A percentile compares a stretch with the other conserved stretches of the same genome.
Evolutionary conservation across 2,888 invertebrate species (phyloP).

Genomic region (Notodonta ziczac): DNA sequence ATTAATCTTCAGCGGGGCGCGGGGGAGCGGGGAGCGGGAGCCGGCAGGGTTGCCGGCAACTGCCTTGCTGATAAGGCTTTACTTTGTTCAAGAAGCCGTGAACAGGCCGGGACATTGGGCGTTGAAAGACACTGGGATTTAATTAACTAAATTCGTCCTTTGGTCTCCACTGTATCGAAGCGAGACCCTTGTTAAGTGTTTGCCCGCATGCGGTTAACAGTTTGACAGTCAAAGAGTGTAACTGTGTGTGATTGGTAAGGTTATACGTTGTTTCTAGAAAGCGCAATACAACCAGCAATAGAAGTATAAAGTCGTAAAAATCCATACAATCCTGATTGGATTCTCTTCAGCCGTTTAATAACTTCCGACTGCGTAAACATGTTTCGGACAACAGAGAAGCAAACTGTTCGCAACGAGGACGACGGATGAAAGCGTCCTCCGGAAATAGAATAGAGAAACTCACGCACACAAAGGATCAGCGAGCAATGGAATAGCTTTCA

Average conservation of each 20-base stretch:
- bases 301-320: not conserved
- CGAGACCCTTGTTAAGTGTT: constrained; percentile 50
- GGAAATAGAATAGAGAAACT: not conserved
- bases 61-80: constrained; percentile 70
- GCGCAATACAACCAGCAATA: no score
- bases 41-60: constrained; percentile 28
- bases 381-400: not conserved
- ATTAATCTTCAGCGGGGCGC: constrained; percentile 69
- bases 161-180: constrained; percentile 57
- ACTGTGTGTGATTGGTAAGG: not conserved
- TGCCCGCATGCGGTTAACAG: constrained; percentile 54
- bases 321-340: not conserved
- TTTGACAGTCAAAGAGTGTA: constrained; percentile 31
- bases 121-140: constrained; percentile 72
- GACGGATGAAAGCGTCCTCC: not conserved
- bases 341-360: not conserved
- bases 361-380: not conserved
- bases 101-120: constrained; percentile 61
- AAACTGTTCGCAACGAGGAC: not conserved
- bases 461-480: constrained; percentile 1
- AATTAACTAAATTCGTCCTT: constrained; percentile 77
- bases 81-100: constrained; percentile 73
- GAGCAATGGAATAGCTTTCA: not conserved
- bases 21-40: constrained; percentile 29
- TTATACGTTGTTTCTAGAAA: not conserved